Percentiles rank a stretch among this genome's conserved stretches.
phyloP scores from a whole-genome alignment of 1,140 invertebrate species.

The Lucilia sericata region DNA sequence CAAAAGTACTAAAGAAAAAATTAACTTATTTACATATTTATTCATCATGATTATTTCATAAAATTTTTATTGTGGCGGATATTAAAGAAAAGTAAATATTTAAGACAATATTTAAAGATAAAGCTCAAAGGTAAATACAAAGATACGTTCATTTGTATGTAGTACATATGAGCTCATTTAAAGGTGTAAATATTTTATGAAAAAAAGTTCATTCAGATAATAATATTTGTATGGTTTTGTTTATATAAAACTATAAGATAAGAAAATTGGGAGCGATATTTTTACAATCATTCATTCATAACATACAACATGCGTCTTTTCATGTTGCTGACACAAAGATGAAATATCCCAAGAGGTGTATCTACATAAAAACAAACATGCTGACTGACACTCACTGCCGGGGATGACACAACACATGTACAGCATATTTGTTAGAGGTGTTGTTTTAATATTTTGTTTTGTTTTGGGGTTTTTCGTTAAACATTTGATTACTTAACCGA shows the following conservation, averaged over 20 bases:
- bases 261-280: not conserved
- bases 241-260: not conserved
- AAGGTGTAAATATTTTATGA: not conserved
- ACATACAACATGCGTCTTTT: not conserved
- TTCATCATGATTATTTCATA: too few relatives aligned
- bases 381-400: not conserved
- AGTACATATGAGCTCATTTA: not conserved
- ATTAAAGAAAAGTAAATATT: not conserved
- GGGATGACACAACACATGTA: too few relatives aligned
- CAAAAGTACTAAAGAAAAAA: too few relatives aligned
- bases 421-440: too few relatives aligned
- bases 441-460: not conserved
- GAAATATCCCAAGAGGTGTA: not conserved
- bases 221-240: not conserved
- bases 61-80: too few relatives aligned
- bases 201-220: not conserved
- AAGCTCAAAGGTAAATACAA: not conserved
- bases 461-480: not conserved
- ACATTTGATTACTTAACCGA: not conserved
- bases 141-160: too few relatives aligned
- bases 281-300: too few relatives aligned
- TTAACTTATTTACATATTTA: too few relatives aligned
- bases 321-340: not conserved
- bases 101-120: not conserved
- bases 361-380: not conserved